Conservation (phyloP, 2,888 invertebrate species). For the Apantesis nais region DNA sequence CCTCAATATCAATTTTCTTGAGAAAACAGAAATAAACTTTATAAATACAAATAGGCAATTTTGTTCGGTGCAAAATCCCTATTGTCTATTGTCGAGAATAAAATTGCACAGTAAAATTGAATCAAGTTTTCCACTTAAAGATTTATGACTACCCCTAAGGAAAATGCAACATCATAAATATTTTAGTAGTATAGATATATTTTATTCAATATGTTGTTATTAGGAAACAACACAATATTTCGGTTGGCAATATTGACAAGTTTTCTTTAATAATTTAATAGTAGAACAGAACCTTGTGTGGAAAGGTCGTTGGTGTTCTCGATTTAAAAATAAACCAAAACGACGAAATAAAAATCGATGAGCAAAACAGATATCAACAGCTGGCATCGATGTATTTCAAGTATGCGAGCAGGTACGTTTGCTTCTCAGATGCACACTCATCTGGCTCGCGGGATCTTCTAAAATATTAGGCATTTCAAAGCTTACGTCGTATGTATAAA, state of each 20-base stretch:
- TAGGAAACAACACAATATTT: no score
- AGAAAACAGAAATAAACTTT: neutral
- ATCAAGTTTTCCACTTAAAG: no score
- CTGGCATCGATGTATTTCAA: conserved; percentile 67
- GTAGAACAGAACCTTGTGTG: conserved; percentile 7
- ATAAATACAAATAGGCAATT: no score
- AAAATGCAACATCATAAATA: neutral
- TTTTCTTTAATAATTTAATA: neutral
- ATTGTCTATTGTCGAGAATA: neutral
- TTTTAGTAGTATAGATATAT: neutral
- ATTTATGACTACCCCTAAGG: no score
- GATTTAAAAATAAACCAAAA: conserved; percentile 51
- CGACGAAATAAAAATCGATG: conserved; percentile 59
- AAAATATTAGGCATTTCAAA: conserved; percentile 27
- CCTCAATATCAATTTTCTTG: neutral
- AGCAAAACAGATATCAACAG: conserved; percentile 60
- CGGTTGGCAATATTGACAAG: neutral
- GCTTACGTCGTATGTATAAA: conserved; percentile 26
- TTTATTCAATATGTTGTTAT: neutral
- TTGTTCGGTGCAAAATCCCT: neutral
- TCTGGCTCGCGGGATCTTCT: conserved; percentile 44
- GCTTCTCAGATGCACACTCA: conserved; percentile 58
- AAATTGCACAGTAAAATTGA: neutral
- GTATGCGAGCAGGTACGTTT: conserved; percentile 59
- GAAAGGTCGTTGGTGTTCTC: conserved; percentile 29